These are phyloP conservation scores for Heterodera carotae DNA, from an alignment of 1,140 invertebrate genomes.

Conservation along the genomic window DNA sequence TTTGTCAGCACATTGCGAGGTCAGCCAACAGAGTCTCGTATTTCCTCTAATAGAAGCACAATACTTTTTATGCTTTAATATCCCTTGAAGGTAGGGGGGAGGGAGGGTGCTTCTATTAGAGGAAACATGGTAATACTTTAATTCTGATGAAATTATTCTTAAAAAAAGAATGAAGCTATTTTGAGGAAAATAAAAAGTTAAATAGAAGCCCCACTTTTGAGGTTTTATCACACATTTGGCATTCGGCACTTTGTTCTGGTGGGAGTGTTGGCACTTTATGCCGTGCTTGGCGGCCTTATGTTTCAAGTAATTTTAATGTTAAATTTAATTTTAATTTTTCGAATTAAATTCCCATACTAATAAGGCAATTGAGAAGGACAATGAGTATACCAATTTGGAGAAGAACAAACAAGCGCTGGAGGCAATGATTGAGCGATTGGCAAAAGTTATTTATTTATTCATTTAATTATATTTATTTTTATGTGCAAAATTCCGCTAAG, in stretches of 20 bases:
- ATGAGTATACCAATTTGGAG: conserved; percentile 29
- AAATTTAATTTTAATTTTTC: too few species aligned
- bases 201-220: conserved; percentile 2
- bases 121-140: too few species aligned
- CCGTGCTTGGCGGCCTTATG: conserved; percentile 34
- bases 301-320: conserved; percentile 40
- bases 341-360: background rate
- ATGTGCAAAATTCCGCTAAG: too few species aligned
- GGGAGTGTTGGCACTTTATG: conserved; percentile 32
- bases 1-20: conserved; percentile 42
- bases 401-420: conserved; percentile 36
- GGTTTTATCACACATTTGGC: conserved; percentile 48
- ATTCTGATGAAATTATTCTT: too few species aligned
- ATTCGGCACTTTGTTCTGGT: conserved; percentile 44
- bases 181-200: background rate
- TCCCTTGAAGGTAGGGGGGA: too few species aligned
- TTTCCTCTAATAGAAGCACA: too few species aligned
- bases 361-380: conserved; percentile 41
- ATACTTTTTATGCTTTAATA: too few species aligned
- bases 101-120: too few species aligned
- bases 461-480: too few species aligned
- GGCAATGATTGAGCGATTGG: conserved; percentile 32
- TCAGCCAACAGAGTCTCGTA: background rate
- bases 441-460: conserved; percentile 2
- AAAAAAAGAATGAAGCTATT: too few species aligned